Evolutionary conservation across 2,888 invertebrate species (phyloP), one percentile per base, ranked within the genome.

Genomic region (Acleris holmiana): DNA sequence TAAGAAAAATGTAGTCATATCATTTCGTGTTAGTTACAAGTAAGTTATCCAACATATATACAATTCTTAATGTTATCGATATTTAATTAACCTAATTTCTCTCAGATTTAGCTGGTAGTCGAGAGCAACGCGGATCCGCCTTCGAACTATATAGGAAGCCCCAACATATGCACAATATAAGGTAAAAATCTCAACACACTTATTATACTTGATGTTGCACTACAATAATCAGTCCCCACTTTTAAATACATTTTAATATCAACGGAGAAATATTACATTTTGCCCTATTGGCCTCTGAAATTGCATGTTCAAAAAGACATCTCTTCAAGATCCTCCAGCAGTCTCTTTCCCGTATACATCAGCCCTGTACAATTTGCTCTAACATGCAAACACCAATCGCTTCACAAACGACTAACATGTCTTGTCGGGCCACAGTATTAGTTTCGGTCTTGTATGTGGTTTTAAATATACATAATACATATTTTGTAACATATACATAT

Each of bases 91-190:
- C 7, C 19, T 54, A 19, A 17, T 25, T 21, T 49, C 4, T 23
- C 1, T 47, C 80, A 86, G 94, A 94, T 85, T 91, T 98, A 81
- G 97, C 97, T 59, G 97, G 98, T 55, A 96, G 97, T 77, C 94
- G 97, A 75, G 98, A 98, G 82, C 98, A 98, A 80, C 93, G 98
- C 61, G 98, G 98, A 29, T 98, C 98, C 69, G 98, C 98, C n/a
- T 98, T 98, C 84, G 98, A 98, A 87, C 93, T 98, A 68, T 98
- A 98, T 85, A 95, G 98, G 72, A 98, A 98, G 88, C 98, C 98
- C 10, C 95, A 97, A 80, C 95, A 95, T 85, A 96, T 96, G 94
- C 96, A 96, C 85, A 96, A 96, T 79, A 88, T 96, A 86, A 96
- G 96, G 96, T 96, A 93, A 92, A 54, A 69, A 51, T 67, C 18